Evolutionary conservation across 1,140 invertebrate genomes (phyloP).

Genomic region (Vanessa tameamea): DNA sequence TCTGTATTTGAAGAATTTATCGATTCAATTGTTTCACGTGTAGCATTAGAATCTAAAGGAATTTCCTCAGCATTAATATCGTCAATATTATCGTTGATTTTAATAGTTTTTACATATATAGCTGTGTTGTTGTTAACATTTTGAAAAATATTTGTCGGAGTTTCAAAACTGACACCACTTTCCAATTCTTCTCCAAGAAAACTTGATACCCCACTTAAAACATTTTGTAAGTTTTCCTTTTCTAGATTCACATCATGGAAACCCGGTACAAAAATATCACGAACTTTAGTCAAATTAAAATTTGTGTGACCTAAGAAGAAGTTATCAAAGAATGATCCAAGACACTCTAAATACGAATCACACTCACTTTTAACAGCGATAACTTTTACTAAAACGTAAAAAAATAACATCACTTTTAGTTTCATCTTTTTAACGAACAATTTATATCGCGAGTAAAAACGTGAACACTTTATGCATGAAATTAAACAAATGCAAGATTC

Average conservation of each 20-base stretch:
- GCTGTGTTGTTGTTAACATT: slow-evolving; percentile 46
- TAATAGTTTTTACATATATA: slow-evolving; percentile 54
- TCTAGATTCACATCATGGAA: slow-evolving; percentile 40
- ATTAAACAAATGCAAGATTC: slow-evolving; percentile 46
- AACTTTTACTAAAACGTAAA: slow-evolving; percentile 32
- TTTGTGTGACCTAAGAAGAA: slow-evolving; percentile 39
- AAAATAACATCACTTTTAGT: slow-evolving; percentile 27
- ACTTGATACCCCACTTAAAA: slow-evolving; percentile 45
- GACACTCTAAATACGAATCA: slow-evolving; percentile 43
- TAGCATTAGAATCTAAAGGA: not conserved
- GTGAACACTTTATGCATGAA: slow-evolving; percentile 44
- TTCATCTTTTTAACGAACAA: slow-evolving; percentile 37
- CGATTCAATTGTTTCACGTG: not conserved
- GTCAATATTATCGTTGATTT: slow-evolving; percentile 37
- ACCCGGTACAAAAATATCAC: slow-evolving; percentile 27
- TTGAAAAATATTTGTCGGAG: slow-evolving; percentile 30
- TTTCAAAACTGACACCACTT: slow-evolving; percentile 31
- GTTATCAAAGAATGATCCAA: slow-evolving; percentile 40
- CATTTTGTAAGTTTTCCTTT: slow-evolving; percentile 41
- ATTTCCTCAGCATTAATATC: slow-evolving; percentile 14
- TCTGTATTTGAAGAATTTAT: not conserved
- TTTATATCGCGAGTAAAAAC: slow-evolving; percentile 36
- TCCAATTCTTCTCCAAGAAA: slow-evolving; percentile 51
- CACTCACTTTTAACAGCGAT: slow-evolving; percentile 45
- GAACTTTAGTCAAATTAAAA: slow-evolving; percentile 27